Evolutionary conservation across 2,888 invertebrate species (phyloP).

Genomic region (Acholoe squamosa): DNA sequence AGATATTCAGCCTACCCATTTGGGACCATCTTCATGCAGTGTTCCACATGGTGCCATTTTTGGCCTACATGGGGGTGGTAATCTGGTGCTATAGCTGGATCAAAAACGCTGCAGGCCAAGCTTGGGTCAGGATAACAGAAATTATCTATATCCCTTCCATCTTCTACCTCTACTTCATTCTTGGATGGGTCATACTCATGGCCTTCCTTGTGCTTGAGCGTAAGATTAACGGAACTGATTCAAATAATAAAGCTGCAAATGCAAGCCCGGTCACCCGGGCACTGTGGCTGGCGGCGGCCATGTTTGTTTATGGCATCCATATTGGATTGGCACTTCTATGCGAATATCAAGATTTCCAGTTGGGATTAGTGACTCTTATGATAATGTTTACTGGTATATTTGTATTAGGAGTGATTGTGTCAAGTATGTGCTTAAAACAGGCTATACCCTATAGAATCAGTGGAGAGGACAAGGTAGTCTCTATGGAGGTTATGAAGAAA

Average conservation of each 20-base stretch:
- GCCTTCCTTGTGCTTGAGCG: conserved; percentile 20
- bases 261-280: neutral
- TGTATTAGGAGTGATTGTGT: conserved; percentile 33
- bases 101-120: conserved; percentile 67
- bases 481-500: neutral
- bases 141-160: conserved; percentile 69
- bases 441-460: conserved; percentile 35
- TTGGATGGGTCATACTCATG: conserved; percentile 50
- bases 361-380: conserved; percentile 31
- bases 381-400: conserved; percentile 50
- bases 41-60: conserved; percentile 66
- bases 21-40: conserved; percentile 68
- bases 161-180: conserved; percentile 65
- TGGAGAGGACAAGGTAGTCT: neutral
- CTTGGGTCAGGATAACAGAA: conserved; percentile 68
- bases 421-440: conserved; percentile 54
- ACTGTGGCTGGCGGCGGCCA: conserved; percentile 16
- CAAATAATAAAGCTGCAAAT: neutral
- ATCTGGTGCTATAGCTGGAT: conserved; percentile 69
- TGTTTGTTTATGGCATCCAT: conserved; percentile 53
- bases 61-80: conserved; percentile 64
- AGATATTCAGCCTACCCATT: conserved; percentile 68
- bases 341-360: neutral
- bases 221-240: neutral
- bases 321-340: conserved; percentile 31